Percentiles rank a stretch among this genome's conserved stretches.
Conservation (phyloP, 2,888 invertebrate genomes). For the Acleris literana region DNA sequence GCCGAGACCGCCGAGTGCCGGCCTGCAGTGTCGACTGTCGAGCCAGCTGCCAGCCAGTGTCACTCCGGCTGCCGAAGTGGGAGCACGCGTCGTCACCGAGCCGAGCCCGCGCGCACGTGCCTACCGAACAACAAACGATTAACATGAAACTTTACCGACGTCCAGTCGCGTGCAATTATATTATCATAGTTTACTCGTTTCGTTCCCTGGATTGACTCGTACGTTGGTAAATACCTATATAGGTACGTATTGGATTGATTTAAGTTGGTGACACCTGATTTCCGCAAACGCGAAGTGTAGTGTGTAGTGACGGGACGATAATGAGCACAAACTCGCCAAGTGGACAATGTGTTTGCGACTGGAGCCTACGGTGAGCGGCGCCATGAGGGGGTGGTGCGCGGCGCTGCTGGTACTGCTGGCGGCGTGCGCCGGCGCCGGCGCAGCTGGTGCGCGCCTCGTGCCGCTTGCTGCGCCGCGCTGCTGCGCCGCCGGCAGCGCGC, state of each 20-base stretch:
- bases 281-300: not conserved
- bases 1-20: constrained; percentile 41
- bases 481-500: constrained; percentile 78
- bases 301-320: constrained; percentile 17
- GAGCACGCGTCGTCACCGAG: constrained; percentile 48
- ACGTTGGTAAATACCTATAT: too few species aligned
- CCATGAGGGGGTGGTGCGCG: constrained; percentile 48
- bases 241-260: constrained; percentile 17
- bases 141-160: constrained; percentile 12
- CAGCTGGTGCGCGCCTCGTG: constrained; percentile 43
- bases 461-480: constrained; percentile 76
- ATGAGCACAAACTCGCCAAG: constrained; percentile 18
- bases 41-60: constrained; percentile 43
- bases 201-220: constrained; percentile 10
- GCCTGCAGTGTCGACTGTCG: not conserved
- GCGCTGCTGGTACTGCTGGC: constrained; percentile 55
- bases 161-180: not conserved
- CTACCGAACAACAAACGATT: constrained; percentile 33
- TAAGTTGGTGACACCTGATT: constrained; percentile 9
- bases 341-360: constrained; percentile 36
- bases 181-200: constrained; percentile 4
- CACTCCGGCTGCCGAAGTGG: constrained; percentile 46
- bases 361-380: constrained; percentile 38
- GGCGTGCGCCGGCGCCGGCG: constrained; percentile 53
- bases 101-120: constrained; percentile 57